Conservation (phyloP, 1,140 invertebrate species). For the Drosophila tristis region DNA sequence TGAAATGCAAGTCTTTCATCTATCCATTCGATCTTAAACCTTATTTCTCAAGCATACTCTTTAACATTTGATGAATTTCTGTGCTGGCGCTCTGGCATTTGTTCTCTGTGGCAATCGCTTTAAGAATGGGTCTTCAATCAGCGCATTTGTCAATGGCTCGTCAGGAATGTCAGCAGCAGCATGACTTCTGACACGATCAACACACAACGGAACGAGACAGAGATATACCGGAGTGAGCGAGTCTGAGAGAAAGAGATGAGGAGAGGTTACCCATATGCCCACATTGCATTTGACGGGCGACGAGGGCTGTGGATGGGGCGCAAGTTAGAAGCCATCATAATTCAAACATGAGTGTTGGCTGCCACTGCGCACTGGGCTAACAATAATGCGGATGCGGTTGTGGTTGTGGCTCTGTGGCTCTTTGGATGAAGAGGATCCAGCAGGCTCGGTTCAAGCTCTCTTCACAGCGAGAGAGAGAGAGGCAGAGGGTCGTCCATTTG, state of each 20-base stretch:
- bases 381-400: constrained; percentile 56
- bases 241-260: neutral
- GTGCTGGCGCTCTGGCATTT: constrained; percentile 3
- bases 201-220: neutral
- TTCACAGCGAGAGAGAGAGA: neutral
- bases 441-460: constrained; percentile 15
- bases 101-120: constrained; percentile 13
- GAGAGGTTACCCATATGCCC: constrained; percentile 43
- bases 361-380: constrained; percentile 69
- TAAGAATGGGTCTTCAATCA: constrained; percentile 35
- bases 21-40: neutral
- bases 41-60: constrained; percentile 9
- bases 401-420: constrained; percentile 14
- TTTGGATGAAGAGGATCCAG: constrained; percentile 29
- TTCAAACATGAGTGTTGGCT: constrained; percentile 81
- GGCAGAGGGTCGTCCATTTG: constrained; percentile 55
- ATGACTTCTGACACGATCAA: constrained; percentile 53
- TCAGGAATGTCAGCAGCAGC: constrained; percentile 44
- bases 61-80: constrained; percentile 20
- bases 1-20: neutral
- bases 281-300: constrained; percentile 29
- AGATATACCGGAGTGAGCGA: neutral
- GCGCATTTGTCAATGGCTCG: constrained; percentile 52
- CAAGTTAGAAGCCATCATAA: constrained; percentile 82
- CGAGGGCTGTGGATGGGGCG: constrained; percentile 37